Conservation (phyloP, 2,797 vertebrate genomes). For the Fundulus diaphanus region DNA sequence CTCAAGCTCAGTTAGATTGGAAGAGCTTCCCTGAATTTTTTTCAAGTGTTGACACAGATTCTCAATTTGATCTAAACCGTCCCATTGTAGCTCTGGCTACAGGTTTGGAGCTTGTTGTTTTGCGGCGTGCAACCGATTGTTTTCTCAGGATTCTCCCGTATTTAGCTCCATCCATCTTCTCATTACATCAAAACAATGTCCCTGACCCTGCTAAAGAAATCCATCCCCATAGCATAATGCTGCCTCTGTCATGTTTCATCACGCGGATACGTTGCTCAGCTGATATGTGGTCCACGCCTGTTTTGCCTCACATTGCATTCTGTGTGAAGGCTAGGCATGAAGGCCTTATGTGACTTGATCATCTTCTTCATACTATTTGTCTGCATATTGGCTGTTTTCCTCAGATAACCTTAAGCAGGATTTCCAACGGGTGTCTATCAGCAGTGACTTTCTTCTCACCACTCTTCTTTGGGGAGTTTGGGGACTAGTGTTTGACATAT, state of each 20-base stretch:
- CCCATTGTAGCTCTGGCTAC: background rate
- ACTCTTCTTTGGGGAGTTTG: background rate
- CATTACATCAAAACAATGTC: too few relatives aligned
- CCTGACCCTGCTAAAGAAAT: background rate
- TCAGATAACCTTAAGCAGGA: background rate
- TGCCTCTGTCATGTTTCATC: background rate
- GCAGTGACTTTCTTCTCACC: background rate
- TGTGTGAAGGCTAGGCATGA: too few relatives aligned
- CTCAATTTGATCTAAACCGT: background rate
- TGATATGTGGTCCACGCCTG: too few relatives aligned
- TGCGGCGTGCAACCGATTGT: background rate
- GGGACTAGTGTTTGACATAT: background rate
- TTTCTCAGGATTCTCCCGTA: background rate
- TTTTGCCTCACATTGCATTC: too few relatives aligned
- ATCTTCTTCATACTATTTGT: too few relatives aligned
- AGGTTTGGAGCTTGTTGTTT: background rate
- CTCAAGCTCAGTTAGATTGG: background rate
- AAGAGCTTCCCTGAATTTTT: background rate
- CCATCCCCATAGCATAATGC: background rate
- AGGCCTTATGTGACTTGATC: too few relatives aligned
- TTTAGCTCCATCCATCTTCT: background rate
- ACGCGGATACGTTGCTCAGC: background rate
- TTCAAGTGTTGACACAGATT: background rate
- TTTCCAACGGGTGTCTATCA: background rate
- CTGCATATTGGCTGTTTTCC: background rate